Evolutionary conservation across 1,140 invertebrate species (phyloP), one percentile per base, ranked within the genome.

Genomic region (Xylocopa sonorina): DNA sequence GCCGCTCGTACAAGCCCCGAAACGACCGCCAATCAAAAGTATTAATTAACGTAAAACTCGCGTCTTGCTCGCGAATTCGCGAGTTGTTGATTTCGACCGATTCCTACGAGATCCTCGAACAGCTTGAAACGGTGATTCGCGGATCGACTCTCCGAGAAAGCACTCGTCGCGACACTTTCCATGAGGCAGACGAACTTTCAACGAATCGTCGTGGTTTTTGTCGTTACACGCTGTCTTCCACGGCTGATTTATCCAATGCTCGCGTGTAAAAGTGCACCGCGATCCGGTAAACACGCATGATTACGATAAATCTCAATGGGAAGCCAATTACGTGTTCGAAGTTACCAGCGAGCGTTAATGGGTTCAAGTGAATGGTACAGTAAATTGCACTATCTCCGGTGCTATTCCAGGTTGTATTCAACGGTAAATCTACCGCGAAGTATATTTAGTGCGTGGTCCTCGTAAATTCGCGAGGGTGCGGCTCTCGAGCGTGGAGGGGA

Each of bases 351-450:
- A 48, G 81, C 85, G 81, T 80, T 86, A 86, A 86, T 86, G 81
- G 84, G 69, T 87, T 87, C 82, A 87, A 87, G 84, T 87, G 85
- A 87, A 87, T 86, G 85, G 72, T 86, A 83, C 84, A 53, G 78
- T 86, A 86, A 87, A 87, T 87, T 81, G 81, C 80, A 72, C 78
- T 83, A 86, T 78, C 80, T 83, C 50, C 77, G 60, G n/a, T 32
- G 51, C 73, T 72, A 81, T 86, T 83, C 71, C 69, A 83, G 73
- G 77, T 85, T 86, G n/a, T 69, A 80, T 85, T 41, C 78, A 60
- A 50, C 64, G 58, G 64, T 80, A 78, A 86, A 83, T 87, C 55
- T 66, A 53, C 34, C 63, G 55, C 32, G n/a, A 53, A 55, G 67
- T 85, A 74, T 71, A 80, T 85, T 82, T 80, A 85, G 74, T 38